Evolutionary conservation across 2,113 vertebrate species (phyloP), one percentile per base, ranked within the genome.

Genomic region (Oncorhynchus tshawytscha): DNA sequence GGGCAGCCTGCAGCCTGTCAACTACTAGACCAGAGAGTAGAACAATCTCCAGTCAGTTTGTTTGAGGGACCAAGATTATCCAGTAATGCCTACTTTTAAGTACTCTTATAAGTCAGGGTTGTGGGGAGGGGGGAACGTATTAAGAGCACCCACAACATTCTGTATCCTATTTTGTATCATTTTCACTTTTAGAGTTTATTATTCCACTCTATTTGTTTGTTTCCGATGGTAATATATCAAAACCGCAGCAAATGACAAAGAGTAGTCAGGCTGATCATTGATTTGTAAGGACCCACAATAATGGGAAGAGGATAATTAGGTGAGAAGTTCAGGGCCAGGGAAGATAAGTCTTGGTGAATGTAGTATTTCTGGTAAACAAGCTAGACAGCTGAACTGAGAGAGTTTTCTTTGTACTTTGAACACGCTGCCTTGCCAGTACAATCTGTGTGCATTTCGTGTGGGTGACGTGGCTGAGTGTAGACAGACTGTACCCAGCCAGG

Each of bases 381-480:
- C 3, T 64, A 67, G 1, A 59, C 51, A 31, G 48, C 13, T 27
- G 20, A 60, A 59, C 24, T 68, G 20, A n/a, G 48, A 18, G 25
- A 57, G 34, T 67, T 22, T 34, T 72, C 72, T 25, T 67, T 62
- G 51, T 51, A 6, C 34, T 64, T 71, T 27, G 31, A 57, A 39
- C 8, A 65, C 45, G n/a, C 54, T 64, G 70, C 24, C 71, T 54
- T 72, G 70, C 49, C 71, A n/a, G 76, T 13, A 71, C 76, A 67
- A 78, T 78, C 64, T 72, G 70, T 72, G 66, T 72, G 76, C 70
- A 25, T 71, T 72, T 78, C 25, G 62, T 66, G 34, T 22, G 64
- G 71, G 51, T 59, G 70, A 57, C 6, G 22, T 29, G 70, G 76
- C 22, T 34, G 51, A 59, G 51, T 60, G 49, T 66, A 64, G 60